phyloP scores from a whole-genome alignment of 37 sponge, comb jelly and placozoan species.

The Eunapius fragilis region DNA sequence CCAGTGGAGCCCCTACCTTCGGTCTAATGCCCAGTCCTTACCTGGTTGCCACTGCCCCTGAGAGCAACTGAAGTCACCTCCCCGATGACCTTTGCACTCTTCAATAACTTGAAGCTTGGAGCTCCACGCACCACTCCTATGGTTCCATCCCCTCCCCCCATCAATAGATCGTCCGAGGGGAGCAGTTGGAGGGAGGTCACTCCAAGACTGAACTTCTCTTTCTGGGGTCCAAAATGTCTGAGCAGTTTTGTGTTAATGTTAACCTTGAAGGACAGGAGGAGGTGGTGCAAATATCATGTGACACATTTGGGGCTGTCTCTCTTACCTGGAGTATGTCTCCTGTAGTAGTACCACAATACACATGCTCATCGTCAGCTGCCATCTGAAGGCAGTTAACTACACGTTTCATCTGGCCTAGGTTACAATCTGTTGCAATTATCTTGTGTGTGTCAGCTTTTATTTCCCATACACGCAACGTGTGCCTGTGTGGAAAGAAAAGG shows the following conservation, averaged over 20 bases:
- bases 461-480: slow-evolving; percentile 96
- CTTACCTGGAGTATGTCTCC: slow-evolving; percentile 89
- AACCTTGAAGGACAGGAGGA: slow-evolving; percentile 37
- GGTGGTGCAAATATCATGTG: not conserved
- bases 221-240: slow-evolving; percentile 88
- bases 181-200: slow-evolving; percentile 46
- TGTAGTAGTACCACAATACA: slow-evolving; percentile 95
- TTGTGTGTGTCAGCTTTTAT: slow-evolving; percentile 78
- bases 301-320: too few relatives aligned
- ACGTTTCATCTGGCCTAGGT: slow-evolving; percentile 92
- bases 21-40: not conserved
- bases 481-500: slow-evolving; percentile 38
- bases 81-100: slow-evolving; percentile 58
- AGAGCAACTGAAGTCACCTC: slow-evolving; percentile 80
- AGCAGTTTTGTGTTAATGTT: slow-evolving; percentile 85
- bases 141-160: slow-evolving; percentile 93
- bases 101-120: slow-evolving; percentile 25
- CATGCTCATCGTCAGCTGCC: slow-evolving; percentile 70
- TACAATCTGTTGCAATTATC: slow-evolving; percentile 92
- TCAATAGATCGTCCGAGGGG: slow-evolving; percentile 70
- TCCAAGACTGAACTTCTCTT: slow-evolving; percentile 88
- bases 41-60: slow-evolving; percentile 83
- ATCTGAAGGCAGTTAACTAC: slow-evolving; percentile 88
- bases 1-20: not conserved
- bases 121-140: slow-evolving; percentile 63